Base-by-base conservation (phyloP, 2,113 vertebrate species). In the Rhinoptilus africanus region DNA sequence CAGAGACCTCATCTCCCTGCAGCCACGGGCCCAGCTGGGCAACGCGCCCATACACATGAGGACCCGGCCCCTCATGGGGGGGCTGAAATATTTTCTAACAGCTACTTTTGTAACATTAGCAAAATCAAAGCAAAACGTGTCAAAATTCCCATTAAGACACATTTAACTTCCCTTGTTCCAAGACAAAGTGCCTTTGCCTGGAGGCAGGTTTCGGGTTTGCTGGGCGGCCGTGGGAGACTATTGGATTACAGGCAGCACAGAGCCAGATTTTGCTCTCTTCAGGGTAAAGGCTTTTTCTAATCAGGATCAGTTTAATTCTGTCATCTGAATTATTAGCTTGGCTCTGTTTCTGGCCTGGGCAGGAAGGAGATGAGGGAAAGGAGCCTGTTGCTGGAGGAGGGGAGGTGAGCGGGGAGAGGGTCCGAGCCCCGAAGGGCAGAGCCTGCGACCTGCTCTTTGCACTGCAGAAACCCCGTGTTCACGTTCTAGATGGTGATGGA, bases 241-340 rank as follows among this genome's bases (percentile, higher is more conserved):
- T 97, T 94, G 93, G 89, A 79, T 97, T 98, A 96, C 96, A 95
- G 85, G 68, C 89, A 96, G 92, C 80, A 28, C 39, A 0, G 67
- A 96, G 85, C 83, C 91, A 85, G 88, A 63, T 66, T 88, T 93
- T 73, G 83, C 90, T 94, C 88, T 97, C 85, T 93, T 92, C 48
- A 24, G 91, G 88, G 93, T 73, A 89, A 88, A 73, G 89, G 82
- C 47, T 91, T 97, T 96, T 94, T 82, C 93, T 97, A 96, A 97
- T 96, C 97, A 97, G 89, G 79, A 97, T 95, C 91, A 76, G 77
- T 95, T 96, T 98, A 97, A 97, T 97, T 97, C 96, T 95, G 93
- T 93, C 92, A 96, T 93, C 97, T 85, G 88, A 75, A 91, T 97
- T 95, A 97, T 95, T 96, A 96, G 51, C 63, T 93, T 96, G 91